Evolutionary conservation across 1,140 invertebrate genomes (phyloP).

Genomic region (Drosophila fuyamai): DNA sequence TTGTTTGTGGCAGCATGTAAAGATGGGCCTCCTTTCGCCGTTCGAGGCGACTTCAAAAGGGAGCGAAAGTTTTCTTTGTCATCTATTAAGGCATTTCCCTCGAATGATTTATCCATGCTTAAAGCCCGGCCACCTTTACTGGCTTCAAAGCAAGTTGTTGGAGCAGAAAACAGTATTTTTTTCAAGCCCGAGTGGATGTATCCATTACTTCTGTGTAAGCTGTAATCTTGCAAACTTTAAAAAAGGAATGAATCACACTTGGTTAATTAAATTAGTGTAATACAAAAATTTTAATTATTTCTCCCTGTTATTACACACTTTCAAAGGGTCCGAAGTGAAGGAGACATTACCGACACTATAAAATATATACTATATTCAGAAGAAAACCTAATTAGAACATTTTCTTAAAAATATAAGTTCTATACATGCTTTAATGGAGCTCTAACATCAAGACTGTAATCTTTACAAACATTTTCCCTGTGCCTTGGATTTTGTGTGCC

Average conservation of each 20-base stretch:
- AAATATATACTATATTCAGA: too few relatives aligned
- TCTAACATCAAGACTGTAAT: neutral
- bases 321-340: too few relatives aligned
- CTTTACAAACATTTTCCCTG: neutral
- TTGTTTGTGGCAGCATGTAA: conserved; percentile 24
- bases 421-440: too few relatives aligned
- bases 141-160: conserved; percentile 9
- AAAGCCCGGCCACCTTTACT: neutral
- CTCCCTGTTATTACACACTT: too few relatives aligned
- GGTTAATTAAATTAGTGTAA: too few relatives aligned
- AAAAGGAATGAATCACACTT: too few relatives aligned
- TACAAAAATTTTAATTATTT: too few relatives aligned
- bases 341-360: too few relatives aligned
- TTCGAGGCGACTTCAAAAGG: conserved; percentile 23
- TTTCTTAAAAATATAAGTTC: too few relatives aligned
- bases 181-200: neutral
- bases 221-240: neutral
- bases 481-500: neutral
- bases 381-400: too few relatives aligned
- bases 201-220: conserved; percentile 5
- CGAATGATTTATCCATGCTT: conserved; percentile 25
- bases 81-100: conserved; percentile 35
- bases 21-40: conserved; percentile 13
- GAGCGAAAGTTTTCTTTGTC: conserved; percentile 45
- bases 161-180: neutral